Evolutionary conservation across 2,888 invertebrate genomes (phyloP), one percentile per base, ranked within the genome.

Genomic region (Baronia brevicornis): DNA sequence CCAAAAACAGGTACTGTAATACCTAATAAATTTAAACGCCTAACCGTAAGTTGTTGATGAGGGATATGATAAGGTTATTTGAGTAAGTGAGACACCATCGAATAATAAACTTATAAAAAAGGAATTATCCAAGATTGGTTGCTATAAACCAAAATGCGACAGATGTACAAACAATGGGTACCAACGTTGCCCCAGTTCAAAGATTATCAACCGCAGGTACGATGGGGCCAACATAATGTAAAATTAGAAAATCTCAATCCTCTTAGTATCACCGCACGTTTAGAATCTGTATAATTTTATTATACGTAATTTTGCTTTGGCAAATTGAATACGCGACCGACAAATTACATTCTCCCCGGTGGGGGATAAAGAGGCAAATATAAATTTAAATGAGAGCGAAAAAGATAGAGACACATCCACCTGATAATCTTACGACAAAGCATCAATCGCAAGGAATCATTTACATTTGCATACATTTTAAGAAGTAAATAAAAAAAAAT

Each of bases 251-350:
- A 56, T 54, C 46, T 38, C 56, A 65, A 69, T 67, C 70, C 69
- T 66, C 73, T 70, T 60, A 36, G 2, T 26, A 21, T 27, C 22
- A 11, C 9, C 12, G 58, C 48, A 56, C 52, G 45, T 44, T 46
- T 48, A 46, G 62, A 69, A 67, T 64, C 74, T 65, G 79, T 78
- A 80, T 82, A 82, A 82, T 80, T 82, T 80, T 77, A 77, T 78
- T 72, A 63, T 65, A 65, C 68, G 55, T 60, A 57, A 64, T 62
- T 60, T 56, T 54, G 44, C 50, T 58, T 54, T 49, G 35, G 48
- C 55, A 67, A 71, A 73, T 74, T 68, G 68, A 74, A 72, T 54
- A 48, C 47, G 43, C 44, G 38, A 38, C 48, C 40, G 46, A 46
- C 52, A 65, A 73, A 73, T 71, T 68, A 61, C 64, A 59, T 55